Evolutionary conservation across 2,797 vertebrate species (phyloP), one percentile per base, ranked within the genome.

Genomic region (Erethizon dorsatum): DNA sequence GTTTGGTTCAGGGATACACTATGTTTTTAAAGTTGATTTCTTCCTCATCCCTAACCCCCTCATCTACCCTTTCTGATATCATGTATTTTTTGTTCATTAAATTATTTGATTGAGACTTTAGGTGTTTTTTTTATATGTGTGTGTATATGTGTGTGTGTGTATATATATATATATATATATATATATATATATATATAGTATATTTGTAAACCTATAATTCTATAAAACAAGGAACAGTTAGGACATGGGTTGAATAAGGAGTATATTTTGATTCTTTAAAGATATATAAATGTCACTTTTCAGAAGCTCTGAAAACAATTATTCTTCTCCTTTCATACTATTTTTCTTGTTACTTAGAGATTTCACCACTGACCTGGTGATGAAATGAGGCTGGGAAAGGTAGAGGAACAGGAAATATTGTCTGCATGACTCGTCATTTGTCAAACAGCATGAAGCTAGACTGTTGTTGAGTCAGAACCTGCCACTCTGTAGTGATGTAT

Each of bases 401-500:
- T 0, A 0, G 31, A 89, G 54, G 83, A 61, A 47, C 4, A 97
- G 94, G 73, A 37, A 98, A 75, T 12, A 89, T 1, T 28, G 61
- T 94, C 83, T 79, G 79, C 79, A 67, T 84, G 1, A 96, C 22
- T 24, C 71, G 59, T 65, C 87, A 9, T 97, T 98, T 61, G 41
- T 94, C 96, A 98, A 97, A 92, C 1, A 92, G 86, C 50, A 5
- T 69, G 83, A 95, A 97, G 88, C 37, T 82, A 20, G 28, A 77
- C 54, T 75, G 54, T 13, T 95, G 69, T 13, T 73, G 47, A n/a
- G 52, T 93, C 91, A 95, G 71, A 96, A n/a, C n/a, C 83, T 96
- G 69, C 11, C 95, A 96, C 90, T 97, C 77, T 65, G 17, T 26
- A 96, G 87, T 95, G 97, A 97, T 93, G n/a, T 85, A 96, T 67